A percentile compares a stretch with the other conserved stretches of the same genome.
These are phyloP conservation scores for Formicarius rufipectus DNA, from an alignment of 2,113 vertebrate species.

Conservation along the genomic window DNA sequence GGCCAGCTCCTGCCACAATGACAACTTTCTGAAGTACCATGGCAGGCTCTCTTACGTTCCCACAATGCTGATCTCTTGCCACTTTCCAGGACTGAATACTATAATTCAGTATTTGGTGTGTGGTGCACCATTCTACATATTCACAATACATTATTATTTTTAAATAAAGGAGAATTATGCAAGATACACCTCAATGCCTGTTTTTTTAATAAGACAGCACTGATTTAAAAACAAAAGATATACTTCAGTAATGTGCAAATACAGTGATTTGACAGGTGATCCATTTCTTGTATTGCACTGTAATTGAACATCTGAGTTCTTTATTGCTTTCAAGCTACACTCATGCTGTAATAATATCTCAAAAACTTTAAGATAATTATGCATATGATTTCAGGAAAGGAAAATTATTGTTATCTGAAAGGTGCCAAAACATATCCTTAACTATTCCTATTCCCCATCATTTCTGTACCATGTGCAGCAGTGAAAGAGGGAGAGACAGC, in stretches of 20 bases:
- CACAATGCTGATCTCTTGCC: background rate
- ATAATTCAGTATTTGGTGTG: background rate
- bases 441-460: background rate
- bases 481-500: background rate
- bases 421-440: background rate
- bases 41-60: background rate
- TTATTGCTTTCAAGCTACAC: background rate
- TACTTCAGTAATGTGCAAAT: background rate
- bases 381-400: background rate
- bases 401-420: background rate
- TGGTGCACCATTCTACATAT: background rate
- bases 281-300: background rate
- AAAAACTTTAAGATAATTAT: background rate
- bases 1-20: background rate
- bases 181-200: rapidly evolving
- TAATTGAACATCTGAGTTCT: background rate
- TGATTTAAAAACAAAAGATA: background rate
- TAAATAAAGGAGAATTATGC: background rate
- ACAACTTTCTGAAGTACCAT: background rate
- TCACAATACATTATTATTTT: background rate
- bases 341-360: background rate
- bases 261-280: background rate
- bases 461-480: background rate
- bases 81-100: background rate
- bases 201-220: background rate